These are phyloP conservation scores for Galeruca laticollis DNA, from an alignment of 2,888 invertebrate species.

Conservation along the genomic window DNA sequence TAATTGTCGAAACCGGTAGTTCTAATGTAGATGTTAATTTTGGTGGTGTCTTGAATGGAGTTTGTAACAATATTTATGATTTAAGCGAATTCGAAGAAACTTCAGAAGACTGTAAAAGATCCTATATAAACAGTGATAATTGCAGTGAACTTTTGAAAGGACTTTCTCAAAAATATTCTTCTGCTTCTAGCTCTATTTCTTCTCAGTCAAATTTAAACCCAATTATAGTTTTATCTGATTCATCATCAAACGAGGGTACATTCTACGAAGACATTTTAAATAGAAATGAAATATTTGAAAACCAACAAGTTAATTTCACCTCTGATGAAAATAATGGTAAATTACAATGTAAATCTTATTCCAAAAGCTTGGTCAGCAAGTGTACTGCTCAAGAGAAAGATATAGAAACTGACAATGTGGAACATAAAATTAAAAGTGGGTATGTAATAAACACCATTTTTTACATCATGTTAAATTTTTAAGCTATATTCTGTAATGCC, in stretches of 20 bases:
- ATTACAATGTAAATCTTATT: background rate
- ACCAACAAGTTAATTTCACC: background rate
- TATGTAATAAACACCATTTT: background rate
- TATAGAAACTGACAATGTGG: background rate
- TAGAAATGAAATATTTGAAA: slow-evolving; percentile 5
- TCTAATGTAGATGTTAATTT: background rate
- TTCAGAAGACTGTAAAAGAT: background rate
- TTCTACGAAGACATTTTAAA: background rate
- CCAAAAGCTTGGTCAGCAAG: background rate
- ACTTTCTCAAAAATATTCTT: slow-evolving; percentile 12
- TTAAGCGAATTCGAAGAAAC: slow-evolving; percentile 18
- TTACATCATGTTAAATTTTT: background rate
- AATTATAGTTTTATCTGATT: slow-evolving; percentile 10
- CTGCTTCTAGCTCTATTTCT: background rate
- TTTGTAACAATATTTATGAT: slow-evolving; percentile 15
- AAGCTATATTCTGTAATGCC: background rate
- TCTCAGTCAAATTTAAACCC: background rate
- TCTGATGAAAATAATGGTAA: background rate
- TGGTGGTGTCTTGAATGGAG: background rate
- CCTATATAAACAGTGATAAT: slow-evolving; percentile 4
- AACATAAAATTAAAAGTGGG: background rate
- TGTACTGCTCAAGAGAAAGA: background rate
- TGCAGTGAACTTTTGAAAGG: slow-evolving; percentile 2
- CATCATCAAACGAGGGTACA: background rate
- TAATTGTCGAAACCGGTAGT: background rate